These are phyloP conservation scores for Heliornis fulica DNA, from an alignment of 2,113 vertebrate species.

Conservation along the genomic window DNA sequence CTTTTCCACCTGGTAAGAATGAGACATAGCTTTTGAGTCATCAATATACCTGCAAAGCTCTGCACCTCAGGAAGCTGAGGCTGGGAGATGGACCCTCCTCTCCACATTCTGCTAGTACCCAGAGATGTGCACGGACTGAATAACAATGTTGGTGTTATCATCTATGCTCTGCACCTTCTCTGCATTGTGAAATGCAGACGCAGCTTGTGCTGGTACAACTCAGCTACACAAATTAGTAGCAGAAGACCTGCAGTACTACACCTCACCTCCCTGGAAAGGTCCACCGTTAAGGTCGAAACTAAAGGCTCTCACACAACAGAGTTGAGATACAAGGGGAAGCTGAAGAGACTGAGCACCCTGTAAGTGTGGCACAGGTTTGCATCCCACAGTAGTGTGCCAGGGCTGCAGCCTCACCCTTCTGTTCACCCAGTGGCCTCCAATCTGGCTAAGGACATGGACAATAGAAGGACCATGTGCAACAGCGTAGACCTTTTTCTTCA, in stretches of 20 bases:
- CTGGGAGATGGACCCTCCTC: not conserved
- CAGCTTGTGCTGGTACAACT: not conserved
- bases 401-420: not conserved
- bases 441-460: not conserved
- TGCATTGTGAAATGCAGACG: not conserved
- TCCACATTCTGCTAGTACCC: not conserved
- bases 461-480: not conserved
- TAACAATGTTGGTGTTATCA: not conserved
- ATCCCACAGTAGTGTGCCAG: fast-evolving
- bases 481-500: not conserved
- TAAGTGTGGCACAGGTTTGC: fast-evolving
- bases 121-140: not conserved
- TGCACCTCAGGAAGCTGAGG: not conserved
- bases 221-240: not conserved
- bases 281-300: not conserved
- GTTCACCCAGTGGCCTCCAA: not conserved
- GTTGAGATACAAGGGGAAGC: not conserved
- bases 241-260: not conserved
- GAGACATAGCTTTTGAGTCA: not conserved
- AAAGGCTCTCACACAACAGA: not conserved
- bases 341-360: not conserved
- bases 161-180: not conserved
- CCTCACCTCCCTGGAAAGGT: not conserved
- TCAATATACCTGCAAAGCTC: not conserved
- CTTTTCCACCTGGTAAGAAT: not conserved